Percentiles rank a stretch among this genome's conserved stretches.
These are phyloP conservation scores for Siniperca undulata DNA, from an alignment of 2,797 vertebrate genomes.

Conservation along the genomic window DNA sequence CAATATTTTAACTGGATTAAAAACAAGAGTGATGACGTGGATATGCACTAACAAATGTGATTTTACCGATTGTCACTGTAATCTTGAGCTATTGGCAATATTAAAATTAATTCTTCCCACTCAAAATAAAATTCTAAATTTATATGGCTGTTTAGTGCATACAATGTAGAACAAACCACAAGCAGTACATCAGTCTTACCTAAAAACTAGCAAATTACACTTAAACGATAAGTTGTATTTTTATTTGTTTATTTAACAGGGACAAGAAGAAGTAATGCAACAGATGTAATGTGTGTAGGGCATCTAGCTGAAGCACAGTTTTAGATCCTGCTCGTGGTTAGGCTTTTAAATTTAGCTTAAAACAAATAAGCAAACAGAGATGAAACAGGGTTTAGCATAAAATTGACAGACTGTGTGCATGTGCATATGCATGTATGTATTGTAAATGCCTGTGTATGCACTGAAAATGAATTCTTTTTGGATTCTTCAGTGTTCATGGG, in stretches of 20 bases:
- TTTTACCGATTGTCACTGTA: not conserved
- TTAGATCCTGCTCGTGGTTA: too few relatives aligned
- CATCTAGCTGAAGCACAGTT: not conserved
- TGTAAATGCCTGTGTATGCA: not conserved
- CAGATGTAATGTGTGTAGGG: not conserved
- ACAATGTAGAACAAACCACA: not conserved
- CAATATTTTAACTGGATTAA: not conserved
- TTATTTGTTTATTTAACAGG: not conserved
- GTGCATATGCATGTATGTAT: not conserved
- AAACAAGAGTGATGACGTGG: not conserved
- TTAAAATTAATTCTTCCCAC: not conserved
- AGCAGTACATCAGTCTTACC: not conserved
- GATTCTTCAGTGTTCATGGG: not conserved
- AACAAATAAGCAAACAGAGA: not conserved
- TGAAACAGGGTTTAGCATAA: not conserved
- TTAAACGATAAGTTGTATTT: not conserved
- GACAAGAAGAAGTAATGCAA: not conserved
- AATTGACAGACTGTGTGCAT: not conserved
- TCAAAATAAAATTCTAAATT: not conserved
- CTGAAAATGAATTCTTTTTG: not conserved
- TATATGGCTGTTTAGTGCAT: not conserved
- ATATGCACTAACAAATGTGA: not conserved
- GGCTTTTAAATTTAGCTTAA: constrained; percentile 9
- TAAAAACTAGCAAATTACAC: not conserved
- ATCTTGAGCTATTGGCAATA: not conserved